These are phyloP conservation scores for Oreocharis arfaki DNA, from an alignment of 2,113 vertebrate genomes.

Conservation along the genomic window DNA sequence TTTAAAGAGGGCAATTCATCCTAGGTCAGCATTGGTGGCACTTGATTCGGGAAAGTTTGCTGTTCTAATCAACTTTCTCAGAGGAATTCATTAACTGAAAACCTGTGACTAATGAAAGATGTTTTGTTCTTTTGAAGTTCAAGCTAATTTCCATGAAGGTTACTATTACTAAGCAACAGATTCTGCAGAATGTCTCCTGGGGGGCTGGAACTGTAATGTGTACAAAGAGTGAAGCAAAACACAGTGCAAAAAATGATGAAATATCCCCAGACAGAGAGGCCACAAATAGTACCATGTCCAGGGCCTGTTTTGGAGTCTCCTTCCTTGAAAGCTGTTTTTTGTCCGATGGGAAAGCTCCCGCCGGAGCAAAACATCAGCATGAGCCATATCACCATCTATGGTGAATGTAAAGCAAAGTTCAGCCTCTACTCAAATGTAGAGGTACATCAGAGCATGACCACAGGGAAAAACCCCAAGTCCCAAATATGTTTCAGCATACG, in stretches of 20 bases:
- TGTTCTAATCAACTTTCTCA: conserved; percentile 72
- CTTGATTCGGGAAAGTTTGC: conserved; percentile 23
- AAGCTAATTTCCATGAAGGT: conserved; percentile 73
- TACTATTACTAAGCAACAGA: conserved; percentile 79
- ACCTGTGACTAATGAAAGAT: conserved; percentile 71
- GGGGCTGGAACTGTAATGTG: background rate
- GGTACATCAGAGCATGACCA: background rate
- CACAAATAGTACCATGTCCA: background rate
- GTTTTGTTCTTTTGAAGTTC: conserved; percentile 80
- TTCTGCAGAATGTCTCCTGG: conserved; percentile 68
- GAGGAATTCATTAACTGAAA: conserved; percentile 78
- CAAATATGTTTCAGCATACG: background rate
- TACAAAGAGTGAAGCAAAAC: conserved; percentile 12
- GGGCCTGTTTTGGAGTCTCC: background rate
- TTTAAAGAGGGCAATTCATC: background rate
- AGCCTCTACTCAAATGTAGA: background rate
- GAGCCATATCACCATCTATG: fast-evolving
- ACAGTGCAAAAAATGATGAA: background rate
- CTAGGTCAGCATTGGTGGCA: background rate
- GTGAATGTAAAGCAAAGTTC: background rate
- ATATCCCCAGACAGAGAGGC: background rate
- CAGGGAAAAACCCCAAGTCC: background rate
- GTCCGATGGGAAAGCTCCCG: background rate
- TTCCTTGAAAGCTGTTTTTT: background rate
- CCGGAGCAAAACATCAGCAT: background rate